Evolutionary conservation across 2,797 vertebrate species (phyloP), one percentile per base, ranked within the genome.

Genomic region (Pelobates cultripes): DNA sequence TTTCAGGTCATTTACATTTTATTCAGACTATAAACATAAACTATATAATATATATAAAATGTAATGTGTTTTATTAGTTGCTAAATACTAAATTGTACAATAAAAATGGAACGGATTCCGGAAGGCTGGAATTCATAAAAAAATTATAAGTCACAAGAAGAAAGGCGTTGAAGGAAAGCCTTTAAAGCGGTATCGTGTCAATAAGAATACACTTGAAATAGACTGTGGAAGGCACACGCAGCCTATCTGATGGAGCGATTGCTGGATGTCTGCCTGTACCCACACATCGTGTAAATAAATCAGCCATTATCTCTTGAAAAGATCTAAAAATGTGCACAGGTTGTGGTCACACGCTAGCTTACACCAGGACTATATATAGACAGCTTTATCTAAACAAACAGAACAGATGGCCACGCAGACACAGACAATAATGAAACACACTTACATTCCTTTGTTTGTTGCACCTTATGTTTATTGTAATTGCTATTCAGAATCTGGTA

Each of bases 281-380:
- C 14, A 2, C 17, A 53, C 51, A 41, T 41, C 4, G 40, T 60
- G 53, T 74, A 74, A 73, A 73, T 74, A 61, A 43, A 43, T 74
- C 53, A 43, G 43, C n/a, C 44, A 28, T 47, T 73, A 70, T 47
- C 41, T 60, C 53, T 44, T 57, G 10, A 60, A 74, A 43, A 74
- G 42, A 74, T 43, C 53, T 44, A 8, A 44, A 13, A 64, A 63
- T 63, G 4, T 63, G 73, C 40, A 7, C 13, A 43, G 42, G 43
- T 75, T 75, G 44, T 43, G 73, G 41, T 57, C 28, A 42, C 13
- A 43, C n/a, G 9, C 15, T 75, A n/a, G 53, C n/a, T 60, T n/a
- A 43, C 53, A 8, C 17, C 43, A 63, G 10, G 2, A 4, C 42
- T 43, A 61, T 55, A 42, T 43, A 42, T 57, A 47, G 28, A 43